Base-by-base conservation (phyloP, 2,888 invertebrate species). In the Aphidius colemani region DNA sequence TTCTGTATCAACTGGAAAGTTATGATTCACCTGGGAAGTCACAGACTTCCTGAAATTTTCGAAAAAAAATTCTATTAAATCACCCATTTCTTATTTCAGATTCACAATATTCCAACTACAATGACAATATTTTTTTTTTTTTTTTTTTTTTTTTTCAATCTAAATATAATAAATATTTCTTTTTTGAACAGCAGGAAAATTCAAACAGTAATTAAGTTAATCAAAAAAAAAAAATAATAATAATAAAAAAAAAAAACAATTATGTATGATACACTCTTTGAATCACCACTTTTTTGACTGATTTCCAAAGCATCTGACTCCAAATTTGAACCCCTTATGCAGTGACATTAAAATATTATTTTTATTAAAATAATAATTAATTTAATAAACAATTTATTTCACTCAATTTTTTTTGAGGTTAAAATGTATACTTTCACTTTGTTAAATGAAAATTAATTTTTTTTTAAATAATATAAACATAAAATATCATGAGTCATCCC, bases 91-190 rank as follows among this genome's bases (percentile, higher is more conserved):
- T 11, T 53, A 53, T 7, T 43, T 48, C 40, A 46, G 13, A 18
- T 18, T 46, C 46, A 10, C 18, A 51, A 51, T 51, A 39, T 30
- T 53, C 41, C n/a, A 11, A 43, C 53, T 41, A 41, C 53, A 53
- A 43, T 13, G 49, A 10, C 10, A 18, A 49, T 44, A 44, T 48
- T 30, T 11, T 18, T 7, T 41, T 11, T 9, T 43, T 5, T 41
- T 7, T 46, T 11, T 58, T 40, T 40, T 11, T 3, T 11, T 2
- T 5, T 18, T 18, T 18, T 18, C 2, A 18, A 30, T 3, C 30
- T 30, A 30, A 30, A 30, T 30, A 30, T 0, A 30, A 5, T 30
- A 30, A 30, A 30, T 30, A 30, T 4, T 30, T 30, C 5, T 7
- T 48, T 48, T 46, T 7, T 48, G 3, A 39, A 18, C 30, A 30